Conservation (phyloP, 2,888 invertebrate genomes). For the Drosophila affinis region DNA sequence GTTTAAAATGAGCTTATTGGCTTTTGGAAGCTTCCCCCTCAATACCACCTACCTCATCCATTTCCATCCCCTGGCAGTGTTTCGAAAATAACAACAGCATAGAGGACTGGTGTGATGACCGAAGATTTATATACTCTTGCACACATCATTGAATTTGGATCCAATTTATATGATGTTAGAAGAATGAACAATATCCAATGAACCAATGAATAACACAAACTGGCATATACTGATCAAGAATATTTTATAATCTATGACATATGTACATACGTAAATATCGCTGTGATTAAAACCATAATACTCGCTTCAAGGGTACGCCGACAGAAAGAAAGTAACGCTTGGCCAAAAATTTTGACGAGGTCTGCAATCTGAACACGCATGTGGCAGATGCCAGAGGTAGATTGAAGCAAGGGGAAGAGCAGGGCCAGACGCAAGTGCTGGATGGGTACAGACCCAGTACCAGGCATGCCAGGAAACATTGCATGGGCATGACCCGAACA, state of each 20-base stretch:
- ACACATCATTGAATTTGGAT: no score
- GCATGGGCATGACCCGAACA: slow-evolving; percentile 26
- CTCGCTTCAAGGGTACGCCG: background rate
- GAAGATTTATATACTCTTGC: background rate
- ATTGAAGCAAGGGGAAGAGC: no score
- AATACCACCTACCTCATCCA: background rate
- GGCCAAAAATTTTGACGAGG: slow-evolving; percentile 56
- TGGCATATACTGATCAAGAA: background rate
- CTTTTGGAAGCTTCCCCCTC: slow-evolving; percentile 43
- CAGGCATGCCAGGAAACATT: background rate
- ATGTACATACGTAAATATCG: background rate
- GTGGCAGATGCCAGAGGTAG: slow-evolving; percentile 33
- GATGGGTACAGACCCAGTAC: background rate
- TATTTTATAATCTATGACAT: background rate
- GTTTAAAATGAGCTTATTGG: slow-evolving; percentile 75
- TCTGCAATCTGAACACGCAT: slow-evolving; percentile 62
- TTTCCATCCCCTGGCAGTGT: background rate
- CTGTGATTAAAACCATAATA: background rate
- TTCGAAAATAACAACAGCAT: slow-evolving; percentile 20
- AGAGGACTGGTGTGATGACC: background rate
- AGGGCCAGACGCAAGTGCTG: background rate
- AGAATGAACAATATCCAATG: no score
- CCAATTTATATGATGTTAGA: no score
- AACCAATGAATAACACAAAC: no score
- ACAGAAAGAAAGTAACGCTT: slow-evolving; percentile 21